Conservation (phyloP, 2,888 invertebrate genomes). For the Dasypogon diadema region DNA sequence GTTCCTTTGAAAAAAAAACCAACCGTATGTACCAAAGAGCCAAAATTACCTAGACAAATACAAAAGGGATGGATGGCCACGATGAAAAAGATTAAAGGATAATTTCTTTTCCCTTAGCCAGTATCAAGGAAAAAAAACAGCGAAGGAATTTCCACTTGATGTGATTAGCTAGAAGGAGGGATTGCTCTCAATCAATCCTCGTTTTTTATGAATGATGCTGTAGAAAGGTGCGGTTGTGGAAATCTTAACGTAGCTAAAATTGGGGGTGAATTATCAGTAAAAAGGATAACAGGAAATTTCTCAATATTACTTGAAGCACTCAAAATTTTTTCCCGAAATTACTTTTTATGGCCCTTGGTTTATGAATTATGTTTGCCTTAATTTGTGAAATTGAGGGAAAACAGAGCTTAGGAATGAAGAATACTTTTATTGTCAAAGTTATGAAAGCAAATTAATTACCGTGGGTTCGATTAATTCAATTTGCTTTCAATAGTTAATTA, state of each 20-base stretch:
- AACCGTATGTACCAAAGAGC: background rate
- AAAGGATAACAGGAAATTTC: background rate
- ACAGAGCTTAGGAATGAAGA: background rate
- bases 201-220: background rate
- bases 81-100: slow-evolving; percentile 49
- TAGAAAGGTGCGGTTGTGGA: background rate
- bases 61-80: slow-evolving; percentile 24
- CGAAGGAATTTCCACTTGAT: slow-evolving; percentile 46
- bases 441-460: background rate
- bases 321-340: background rate
- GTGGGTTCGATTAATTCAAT: background rate
- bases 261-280: slow-evolving; percentile 12
- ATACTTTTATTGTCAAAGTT: background rate
- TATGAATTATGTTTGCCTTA: background rate
- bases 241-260: background rate
- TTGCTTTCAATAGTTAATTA: background rate
- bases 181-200: slow-evolving; percentile 41
- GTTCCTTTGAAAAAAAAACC: background rate
- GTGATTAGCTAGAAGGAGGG: slow-evolving; percentile 43
- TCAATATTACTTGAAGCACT: background rate
- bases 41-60: background rate
- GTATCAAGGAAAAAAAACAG: slow-evolving; percentile 7
- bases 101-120: slow-evolving; percentile 18
- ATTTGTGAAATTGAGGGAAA: background rate
- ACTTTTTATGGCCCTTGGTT: background rate